Base-by-base conservation (phyloP, 1,140 invertebrate genomes). In the silkworm (Bombyx mori) region DNA sequence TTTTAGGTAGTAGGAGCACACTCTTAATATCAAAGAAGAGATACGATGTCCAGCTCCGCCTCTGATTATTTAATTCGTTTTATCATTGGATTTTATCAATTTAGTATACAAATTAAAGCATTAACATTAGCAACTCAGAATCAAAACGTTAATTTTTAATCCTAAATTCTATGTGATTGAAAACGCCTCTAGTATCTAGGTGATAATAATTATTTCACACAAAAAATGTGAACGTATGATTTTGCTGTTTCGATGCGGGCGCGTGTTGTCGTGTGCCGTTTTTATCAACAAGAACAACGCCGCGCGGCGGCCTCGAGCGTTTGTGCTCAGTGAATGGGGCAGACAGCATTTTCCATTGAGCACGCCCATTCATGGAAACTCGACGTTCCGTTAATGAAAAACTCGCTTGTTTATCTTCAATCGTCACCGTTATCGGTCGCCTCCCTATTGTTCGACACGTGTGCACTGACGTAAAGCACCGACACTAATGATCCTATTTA, bases 301-400 rank as follows among this genome's bases (percentile, higher is more conserved):
- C 56, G 66, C 60, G 46, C 52, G 42, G 57, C 46, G 57, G 35
- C 49, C 18, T 47, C 52, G 43, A 44, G 60, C 8, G 26, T 35
- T 35, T 35, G 26, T 35, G 26, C 46, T 43, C 42, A n/a, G 56
- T 80, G 77, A 82, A 82, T 79, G 78, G 70, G 69, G 68, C 77
- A 69, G 66, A 69, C 68, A 72, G 71, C 69, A 75, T 82, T 82
- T 81, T 83, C 79, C 77, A 85, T 81, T 82, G 69, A 80, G 68
- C 57, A 62, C 66, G 66, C 57, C 79, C 82, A 84, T 82, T 83
- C 76, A 84, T 79, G 77, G 82, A 82, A 83, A 84, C 78, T 76
- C 75, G 74, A 62, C 72, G 72, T 61, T 62, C 70, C 71, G 76
- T 83, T 83, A 81, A 86, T 86, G 82, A 86, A 86, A 86, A 86